Evolutionary conservation across 1,140 invertebrate genomes (phyloP), one percentile per base, ranked within the genome.

Genomic region (Zaprionus tsacasi): DNA sequence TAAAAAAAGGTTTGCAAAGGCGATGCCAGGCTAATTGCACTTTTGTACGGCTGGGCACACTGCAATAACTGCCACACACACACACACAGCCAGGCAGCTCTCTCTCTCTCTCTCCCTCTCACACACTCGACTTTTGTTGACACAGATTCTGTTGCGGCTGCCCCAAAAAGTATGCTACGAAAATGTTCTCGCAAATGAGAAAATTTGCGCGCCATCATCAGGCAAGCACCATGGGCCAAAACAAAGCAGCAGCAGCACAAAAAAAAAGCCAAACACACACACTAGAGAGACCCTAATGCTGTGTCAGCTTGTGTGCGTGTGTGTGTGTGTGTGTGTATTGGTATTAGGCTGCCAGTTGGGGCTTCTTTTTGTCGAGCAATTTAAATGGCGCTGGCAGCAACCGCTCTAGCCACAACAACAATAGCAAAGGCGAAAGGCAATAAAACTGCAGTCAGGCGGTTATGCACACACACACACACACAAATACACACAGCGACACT

Each of bases 301-400:
- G 33, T 38, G 45, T 65, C 54, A 45, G 36, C 40, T 11, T 40
- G 25, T 38, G 36, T 63, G 25, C 25, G 17, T 40, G 25, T 38
- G 36, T 63, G 25, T 30, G 58, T 68, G 27, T 50, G 43, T 60
- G 57, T 66, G 36, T 72, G 70, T 68, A 71, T 64, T 69, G 77
- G 83, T 69, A 78, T 83, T 80, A 78, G 83, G 60, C 56, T 82
- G 83, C 54, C 79, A 82, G 80, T 78, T 73, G 83, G 54, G 54
- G 63, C 38, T 65, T 64, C 77, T 78, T 85, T 89, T 88, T 90
- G 81, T 85, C 70, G 78, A 76, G 63, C 86, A 75, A 85, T 89
- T 89, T 90, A 76, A 90, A 81, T 79, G 85, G 43, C 70, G 45
- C 58, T 38, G 70, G 63, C 63, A 70, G 72, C 71, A 77, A 70